These are phyloP conservation scores for Hydrochoerus hydrochaeris DNA, from an alignment of 2,113 vertebrate genomes.

Conservation along the genomic window DNA sequence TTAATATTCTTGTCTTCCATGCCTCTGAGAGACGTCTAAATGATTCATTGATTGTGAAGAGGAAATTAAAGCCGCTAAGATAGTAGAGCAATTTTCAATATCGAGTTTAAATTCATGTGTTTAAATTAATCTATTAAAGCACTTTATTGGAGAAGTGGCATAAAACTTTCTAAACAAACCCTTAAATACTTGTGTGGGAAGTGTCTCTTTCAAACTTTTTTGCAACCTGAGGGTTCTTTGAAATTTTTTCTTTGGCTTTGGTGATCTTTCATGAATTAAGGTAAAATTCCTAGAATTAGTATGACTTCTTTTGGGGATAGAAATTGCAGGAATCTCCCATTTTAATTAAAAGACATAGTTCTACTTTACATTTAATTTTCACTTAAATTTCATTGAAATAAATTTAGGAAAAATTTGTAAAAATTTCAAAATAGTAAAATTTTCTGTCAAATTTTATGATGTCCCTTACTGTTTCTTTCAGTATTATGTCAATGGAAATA, in stretches of 20 bases:
- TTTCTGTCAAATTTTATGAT: not conserved
- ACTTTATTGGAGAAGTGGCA: not conserved
- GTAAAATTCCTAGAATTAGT: not conserved
- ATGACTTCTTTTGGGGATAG: not conserved
- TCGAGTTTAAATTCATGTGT: not conserved
- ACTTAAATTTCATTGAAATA: not conserved
- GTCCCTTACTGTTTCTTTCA: not conserved
- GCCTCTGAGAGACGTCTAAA: not conserved
- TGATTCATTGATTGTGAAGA: not conserved
- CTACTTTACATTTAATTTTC: not conserved
- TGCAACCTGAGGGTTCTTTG: not conserved
- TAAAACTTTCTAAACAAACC: conserved; percentile 7
- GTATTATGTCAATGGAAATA: not conserved
- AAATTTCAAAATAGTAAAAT: not conserved
- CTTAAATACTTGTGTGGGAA: not conserved
- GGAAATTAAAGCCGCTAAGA: not conserved
- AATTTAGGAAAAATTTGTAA: not conserved
- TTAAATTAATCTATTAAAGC: not conserved
- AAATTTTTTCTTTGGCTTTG: not conserved
- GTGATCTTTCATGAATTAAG: not conserved
- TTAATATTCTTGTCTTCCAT: not conserved
- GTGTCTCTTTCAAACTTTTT: not conserved
- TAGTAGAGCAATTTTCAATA: not conserved
- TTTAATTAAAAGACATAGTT: not conserved
- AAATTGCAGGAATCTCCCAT: not conserved